These are phyloP conservation scores for Petaurus breviceps DNA, from an alignment of 2,113 vertebrate genomes.

Conservation along the genomic window DNA sequence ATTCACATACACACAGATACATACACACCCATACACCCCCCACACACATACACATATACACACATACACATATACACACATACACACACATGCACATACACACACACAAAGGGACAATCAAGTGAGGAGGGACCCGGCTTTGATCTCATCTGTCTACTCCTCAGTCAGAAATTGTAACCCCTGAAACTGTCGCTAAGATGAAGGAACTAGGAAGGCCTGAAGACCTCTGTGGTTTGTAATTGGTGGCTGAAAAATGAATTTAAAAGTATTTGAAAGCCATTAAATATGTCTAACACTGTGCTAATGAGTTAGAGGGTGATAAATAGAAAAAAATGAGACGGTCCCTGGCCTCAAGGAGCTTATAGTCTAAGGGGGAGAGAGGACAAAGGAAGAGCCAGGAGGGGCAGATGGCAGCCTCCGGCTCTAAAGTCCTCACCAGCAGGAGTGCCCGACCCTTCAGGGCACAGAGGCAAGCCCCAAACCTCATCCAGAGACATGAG, in stretches of 20 bases:
- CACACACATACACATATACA: too few species aligned
- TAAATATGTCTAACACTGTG: background rate
- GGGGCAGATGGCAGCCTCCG: too few species aligned
- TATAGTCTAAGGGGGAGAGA: background rate
- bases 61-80: too few species aligned
- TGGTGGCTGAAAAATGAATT: background rate
- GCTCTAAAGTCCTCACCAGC: background rate
- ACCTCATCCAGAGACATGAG: background rate
- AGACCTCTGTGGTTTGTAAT: background rate
- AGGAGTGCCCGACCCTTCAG: background rate
- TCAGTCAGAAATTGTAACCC: background rate
- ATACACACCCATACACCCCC: too few species aligned
- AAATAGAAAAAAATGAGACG: background rate
- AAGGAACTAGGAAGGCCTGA: background rate
- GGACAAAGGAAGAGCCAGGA: too few species aligned
- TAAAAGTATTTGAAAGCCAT: background rate
- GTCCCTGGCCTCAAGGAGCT: background rate
- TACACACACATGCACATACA: too few species aligned
- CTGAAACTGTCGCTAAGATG: background rate
- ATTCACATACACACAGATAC: too few species aligned
- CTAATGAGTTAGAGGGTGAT: background rate
- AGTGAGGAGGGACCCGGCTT: background rate
- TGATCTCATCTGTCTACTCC: background rate
- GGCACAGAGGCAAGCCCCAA: too few species aligned
- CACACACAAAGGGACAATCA: background rate